Conservation (phyloP, 2,797 vertebrate genomes). For the Lacerta agilis region DNA sequence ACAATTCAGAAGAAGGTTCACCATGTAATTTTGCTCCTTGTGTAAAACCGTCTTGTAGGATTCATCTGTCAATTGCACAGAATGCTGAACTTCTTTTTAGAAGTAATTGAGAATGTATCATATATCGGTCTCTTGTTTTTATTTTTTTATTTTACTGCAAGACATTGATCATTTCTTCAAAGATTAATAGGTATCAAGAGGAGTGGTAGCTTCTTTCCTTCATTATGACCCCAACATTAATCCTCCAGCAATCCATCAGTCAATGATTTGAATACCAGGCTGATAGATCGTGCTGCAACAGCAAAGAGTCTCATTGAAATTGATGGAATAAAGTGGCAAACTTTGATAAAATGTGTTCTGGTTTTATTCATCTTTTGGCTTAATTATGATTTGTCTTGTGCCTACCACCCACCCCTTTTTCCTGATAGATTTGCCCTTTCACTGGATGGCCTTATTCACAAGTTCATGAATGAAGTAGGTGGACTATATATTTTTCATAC, state of each 20-base stretch:
- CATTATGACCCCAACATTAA: conserved; percentile 60
- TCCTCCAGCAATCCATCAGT: conserved; percentile 60
- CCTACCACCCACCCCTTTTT: conserved; percentile 27
- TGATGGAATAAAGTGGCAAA: conserved; percentile 71
- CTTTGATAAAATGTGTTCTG: conserved; percentile 65
- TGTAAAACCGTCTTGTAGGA: neutral
- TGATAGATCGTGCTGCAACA: conserved; percentile 51
- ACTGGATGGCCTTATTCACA: conserved; percentile 36
- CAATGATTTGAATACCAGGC: conserved; percentile 48
- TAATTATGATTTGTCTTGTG: conserved; percentile 67
- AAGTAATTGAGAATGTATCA: conserved; percentile 12
- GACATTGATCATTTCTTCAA: conserved; percentile 39
- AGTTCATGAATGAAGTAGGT: conserved; percentile 19
- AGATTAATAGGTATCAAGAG: conserved; percentile 51
- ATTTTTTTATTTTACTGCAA: conserved; percentile 41
- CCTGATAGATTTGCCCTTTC: conserved; percentile 52
- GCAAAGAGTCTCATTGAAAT: conserved; percentile 66
- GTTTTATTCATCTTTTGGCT: conserved; percentile 71
- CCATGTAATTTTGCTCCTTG: neutral
- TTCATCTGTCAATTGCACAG: neutral
- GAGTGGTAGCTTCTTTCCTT: conserved; percentile 58
- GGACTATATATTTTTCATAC: neutral
- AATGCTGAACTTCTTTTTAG: conserved; percentile 1
- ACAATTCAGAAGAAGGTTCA: neutral
- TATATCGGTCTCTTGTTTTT: neutral